Evolutionary conservation across 2,888 invertebrate species (phyloP), one percentile per base, ranked within the genome.

Genomic region (Caenorhabditis macrosperma): DNA sequence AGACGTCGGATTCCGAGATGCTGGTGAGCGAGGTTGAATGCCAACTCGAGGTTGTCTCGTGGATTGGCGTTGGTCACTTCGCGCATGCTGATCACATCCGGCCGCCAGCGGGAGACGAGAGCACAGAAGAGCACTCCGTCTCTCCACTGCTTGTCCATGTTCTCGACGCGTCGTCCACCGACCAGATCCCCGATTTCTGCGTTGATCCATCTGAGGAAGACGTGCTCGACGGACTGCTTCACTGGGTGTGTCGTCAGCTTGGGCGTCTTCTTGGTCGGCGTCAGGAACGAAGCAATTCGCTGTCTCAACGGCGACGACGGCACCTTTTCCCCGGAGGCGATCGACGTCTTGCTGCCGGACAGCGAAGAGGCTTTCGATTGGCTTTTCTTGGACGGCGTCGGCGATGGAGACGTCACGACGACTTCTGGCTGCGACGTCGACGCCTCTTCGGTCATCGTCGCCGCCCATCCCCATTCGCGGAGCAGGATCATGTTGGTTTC

Each of bases 81-180:
- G n/a, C 54, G 26, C 88, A 90, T 87, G 78, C 90, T 88, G 50
- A 90, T 84, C 50, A 90, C 82, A 30, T 88, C 89, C 6, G 90
- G 89, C n/a, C 87, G 79, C 82, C 86, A 89, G 28, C 88, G 85
- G 26, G 79, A 87, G 4, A 90, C 87, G 12, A 90, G 83, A 7
- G 90, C 90, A 63, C 86, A 88, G 80, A 90, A 89, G 20, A 89
- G 83, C 26, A 90, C 82, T 55, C 90, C 90, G 75, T 90, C 89
- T 30, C 86, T 81, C 90, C 90, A 90, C 52, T 84, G 83, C 60
- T 83, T 83, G 78, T 90, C 90, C 85, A 90, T 85, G 72, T 90
- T 89, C n/a, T 80, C 80, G 33, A 91, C 85, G 22, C 82, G 55
- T 12, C 84, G 57, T 24, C 83, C 84, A 61, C 66, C 77, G 26